phyloP scores from a whole-genome alignment of 1,140 invertebrate species.

The Drosophila sucinea region DNA sequence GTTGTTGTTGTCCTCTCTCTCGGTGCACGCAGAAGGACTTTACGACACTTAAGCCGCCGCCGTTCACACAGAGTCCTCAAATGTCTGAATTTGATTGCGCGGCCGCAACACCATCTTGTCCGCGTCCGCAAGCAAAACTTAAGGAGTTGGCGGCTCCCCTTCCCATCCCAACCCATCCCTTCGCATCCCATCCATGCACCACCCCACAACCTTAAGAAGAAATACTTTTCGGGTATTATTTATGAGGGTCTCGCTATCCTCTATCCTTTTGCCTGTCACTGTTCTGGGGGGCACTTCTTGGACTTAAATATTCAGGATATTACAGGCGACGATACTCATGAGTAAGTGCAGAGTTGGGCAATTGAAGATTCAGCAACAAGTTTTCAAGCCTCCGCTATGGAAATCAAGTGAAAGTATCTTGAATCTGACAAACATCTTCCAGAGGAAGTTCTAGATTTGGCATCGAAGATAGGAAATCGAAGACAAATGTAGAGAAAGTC shows the following conservation, averaged over 20 bases:
- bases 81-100: constrained; percentile 79
- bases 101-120: constrained; percentile 56
- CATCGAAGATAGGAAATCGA: too few relatives aligned
- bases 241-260: constrained; percentile 58
- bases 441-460: too few relatives aligned
- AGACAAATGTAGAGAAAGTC: too few relatives aligned
- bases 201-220: background rate
- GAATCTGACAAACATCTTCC: background rate
- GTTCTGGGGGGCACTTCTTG: background rate
- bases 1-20: constrained; percentile 17
- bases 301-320: constrained; percentile 10
- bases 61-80: constrained; percentile 45
- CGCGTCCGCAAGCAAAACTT: constrained; percentile 9
- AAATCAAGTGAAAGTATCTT: constrained; percentile 2
- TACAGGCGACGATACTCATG: constrained; percentile 1
- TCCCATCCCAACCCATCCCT: too few relatives aligned
- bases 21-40: constrained; percentile 60
- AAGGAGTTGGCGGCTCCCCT: background rate
- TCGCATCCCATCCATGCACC: too few relatives aligned
- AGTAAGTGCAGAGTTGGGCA: background rate
- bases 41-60: constrained; percentile 77
- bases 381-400: background rate
- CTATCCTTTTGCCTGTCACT: background rate
- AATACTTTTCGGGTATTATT: constrained; percentile 58
- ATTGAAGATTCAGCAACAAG: constrained; percentile 10